A percentile compares a stretch with the other conserved stretches of the same genome.
Conservation (phyloP, 2,113 vertebrate species). For the Lucifuga dentata region DNA sequence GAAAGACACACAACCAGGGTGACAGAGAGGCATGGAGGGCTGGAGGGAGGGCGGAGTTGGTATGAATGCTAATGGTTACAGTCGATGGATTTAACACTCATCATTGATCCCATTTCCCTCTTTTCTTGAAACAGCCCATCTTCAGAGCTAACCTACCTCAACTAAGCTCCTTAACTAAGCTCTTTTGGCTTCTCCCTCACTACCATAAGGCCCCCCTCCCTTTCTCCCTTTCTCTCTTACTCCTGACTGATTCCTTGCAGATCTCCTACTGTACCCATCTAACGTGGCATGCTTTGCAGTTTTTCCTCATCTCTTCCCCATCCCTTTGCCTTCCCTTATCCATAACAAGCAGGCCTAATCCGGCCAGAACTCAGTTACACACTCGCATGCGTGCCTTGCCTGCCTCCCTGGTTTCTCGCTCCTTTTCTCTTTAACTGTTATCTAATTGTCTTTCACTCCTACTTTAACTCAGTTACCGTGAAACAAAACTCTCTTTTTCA, state of each 20-base stretch:
- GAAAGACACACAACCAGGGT: conserved; percentile 58
- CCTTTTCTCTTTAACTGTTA: conserved; percentile 49
- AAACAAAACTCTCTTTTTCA: conserved; percentile 61
- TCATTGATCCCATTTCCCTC: conserved; percentile 42
- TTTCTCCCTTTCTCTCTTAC: conserved; percentile 54
- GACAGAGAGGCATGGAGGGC: conserved; percentile 54
- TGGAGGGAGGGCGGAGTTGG: conserved; percentile 33
- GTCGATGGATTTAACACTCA: conserved; percentile 59
- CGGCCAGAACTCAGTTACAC: conserved; percentile 50
- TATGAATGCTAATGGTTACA: conserved; percentile 56
- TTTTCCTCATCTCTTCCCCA: conserved; percentile 53
- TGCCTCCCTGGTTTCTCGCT: conserved; percentile 53
- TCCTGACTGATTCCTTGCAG: conserved; percentile 66
- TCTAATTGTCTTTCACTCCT: conserved; percentile 60
- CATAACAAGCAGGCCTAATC: conserved; percentile 65
- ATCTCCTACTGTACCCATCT: conserved; percentile 67
- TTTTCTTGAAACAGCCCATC: conserved; percentile 59
- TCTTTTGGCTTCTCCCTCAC: conserved; percentile 55
- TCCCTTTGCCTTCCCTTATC: conserved; percentile 55
- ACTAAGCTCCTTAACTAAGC: conserved; percentile 72
- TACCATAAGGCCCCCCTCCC: conserved; percentile 43
- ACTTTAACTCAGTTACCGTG: conserved; percentile 55
- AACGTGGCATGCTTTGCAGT: conserved; percentile 71
- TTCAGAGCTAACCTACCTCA: conserved; percentile 66
- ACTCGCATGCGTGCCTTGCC: conserved; percentile 68